Percentiles rank a stretch among this genome's conserved stretches.
Evolutionary conservation across 2,888 invertebrate species (phyloP).

Genomic region (Eudasyphora cyanicolor): DNA sequence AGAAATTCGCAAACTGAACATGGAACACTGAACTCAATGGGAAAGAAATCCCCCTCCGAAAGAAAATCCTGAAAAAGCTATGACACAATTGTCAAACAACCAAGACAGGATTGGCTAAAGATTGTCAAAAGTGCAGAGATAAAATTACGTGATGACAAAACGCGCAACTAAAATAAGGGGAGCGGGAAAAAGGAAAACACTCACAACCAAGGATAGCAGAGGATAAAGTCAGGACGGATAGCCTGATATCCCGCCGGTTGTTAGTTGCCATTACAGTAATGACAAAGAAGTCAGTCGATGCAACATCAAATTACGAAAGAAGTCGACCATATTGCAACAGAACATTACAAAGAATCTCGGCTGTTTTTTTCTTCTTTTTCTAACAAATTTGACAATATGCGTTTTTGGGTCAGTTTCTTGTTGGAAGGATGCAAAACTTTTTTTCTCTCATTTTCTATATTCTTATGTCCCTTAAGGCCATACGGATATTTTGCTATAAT

Average conservation of each 20-base stretch:
- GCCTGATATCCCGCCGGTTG: not conserved
- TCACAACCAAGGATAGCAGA: no score
- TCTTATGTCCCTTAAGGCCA: not conserved
- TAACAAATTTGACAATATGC: not conserved
- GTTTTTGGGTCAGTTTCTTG: not conserved
- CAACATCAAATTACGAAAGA: not conserved
- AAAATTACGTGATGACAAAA: conserved; percentile 39
- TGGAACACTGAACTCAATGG: not conserved
- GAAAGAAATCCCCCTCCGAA: not conserved
- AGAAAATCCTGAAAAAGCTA: conserved; percentile 7
- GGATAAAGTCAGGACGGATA: not conserved
- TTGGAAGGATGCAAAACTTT: not conserved
- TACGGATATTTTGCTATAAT: not conserved
- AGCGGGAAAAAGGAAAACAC: not conserved
- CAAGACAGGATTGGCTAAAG: conserved; percentile 28
- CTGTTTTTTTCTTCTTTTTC: not conserved
- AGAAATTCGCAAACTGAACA: not conserved
- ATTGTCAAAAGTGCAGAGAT: conserved; percentile 37
- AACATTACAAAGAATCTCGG: not conserved
- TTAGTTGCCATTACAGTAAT: not conserved
- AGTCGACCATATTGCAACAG: not conserved
- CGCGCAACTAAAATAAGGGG: not conserved
- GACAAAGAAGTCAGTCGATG: not conserved
- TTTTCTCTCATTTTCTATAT: not conserved
- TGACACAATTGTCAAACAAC: conserved; percentile 46